phyloP scores from a whole-genome alignment of 2,888 invertebrate species.

The Cantharis rufa region DNA sequence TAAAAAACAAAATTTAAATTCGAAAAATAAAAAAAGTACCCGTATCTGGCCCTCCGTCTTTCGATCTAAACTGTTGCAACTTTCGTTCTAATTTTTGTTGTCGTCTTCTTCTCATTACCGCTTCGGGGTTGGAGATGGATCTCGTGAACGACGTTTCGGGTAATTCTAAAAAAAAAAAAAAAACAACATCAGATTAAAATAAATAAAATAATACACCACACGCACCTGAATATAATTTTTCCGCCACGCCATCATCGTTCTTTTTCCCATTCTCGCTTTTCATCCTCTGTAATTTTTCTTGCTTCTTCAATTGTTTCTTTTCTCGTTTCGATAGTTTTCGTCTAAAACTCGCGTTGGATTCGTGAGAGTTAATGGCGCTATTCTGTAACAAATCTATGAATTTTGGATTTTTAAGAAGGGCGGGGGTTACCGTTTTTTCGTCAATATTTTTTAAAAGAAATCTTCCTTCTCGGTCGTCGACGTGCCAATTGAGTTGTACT shows the following conservation, averaged over 20 bases:
- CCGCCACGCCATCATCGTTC: slow-evolving; percentile 80
- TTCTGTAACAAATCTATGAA: slow-evolving; percentile 55
- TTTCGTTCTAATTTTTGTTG: slow-evolving; percentile 97
- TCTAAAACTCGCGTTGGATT: slow-evolving; percentile 83
- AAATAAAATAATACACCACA: background rate
- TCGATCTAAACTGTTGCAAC: slow-evolving; percentile 91
- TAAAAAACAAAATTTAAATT: slow-evolving; percentile 2
- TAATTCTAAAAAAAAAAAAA: slow-evolving; percentile 67
- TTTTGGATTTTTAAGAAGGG: background rate
- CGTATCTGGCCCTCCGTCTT: slow-evolving; percentile 94
- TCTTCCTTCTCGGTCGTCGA: slow-evolving; percentile 96
- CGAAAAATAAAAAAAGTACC: slow-evolving; percentile 52
- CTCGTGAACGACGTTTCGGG: slow-evolving; percentile 98
- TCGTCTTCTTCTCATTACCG: slow-evolving; percentile 95
- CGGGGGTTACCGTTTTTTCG: slow-evolving; percentile 70
- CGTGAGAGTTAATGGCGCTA: slow-evolving; percentile 69
- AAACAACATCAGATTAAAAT: background rate
- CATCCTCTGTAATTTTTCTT: slow-evolving; percentile 81
- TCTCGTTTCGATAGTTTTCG: slow-evolving; percentile 95
- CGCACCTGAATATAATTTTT: slow-evolving; percentile 85
- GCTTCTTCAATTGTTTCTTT: slow-evolving; percentile 96
- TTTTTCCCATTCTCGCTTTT: slow-evolving; percentile 69
- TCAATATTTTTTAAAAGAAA: slow-evolving; percentile 91
- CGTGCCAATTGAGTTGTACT: slow-evolving; percentile 99
- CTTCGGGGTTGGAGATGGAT: slow-evolving; percentile 99